These are phyloP conservation scores for Catharus minimus DNA, from an alignment of 2,113 vertebrate genomes.

Conservation along the genomic window DNA sequence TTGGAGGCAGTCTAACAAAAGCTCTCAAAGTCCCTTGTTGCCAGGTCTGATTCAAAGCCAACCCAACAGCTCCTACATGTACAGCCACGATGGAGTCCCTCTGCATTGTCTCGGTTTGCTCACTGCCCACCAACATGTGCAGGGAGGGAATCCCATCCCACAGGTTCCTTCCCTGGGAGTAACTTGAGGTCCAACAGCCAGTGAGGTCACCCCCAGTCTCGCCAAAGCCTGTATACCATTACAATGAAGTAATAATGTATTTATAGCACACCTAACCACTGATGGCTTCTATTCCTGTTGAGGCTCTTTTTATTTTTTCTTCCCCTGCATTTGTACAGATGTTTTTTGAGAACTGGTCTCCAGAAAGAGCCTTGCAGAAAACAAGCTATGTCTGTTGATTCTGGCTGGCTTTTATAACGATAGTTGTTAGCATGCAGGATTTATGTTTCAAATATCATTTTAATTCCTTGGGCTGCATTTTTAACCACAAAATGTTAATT, in stretches of 20 bases:
- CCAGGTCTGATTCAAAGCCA: neutral
- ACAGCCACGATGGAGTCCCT: neutral
- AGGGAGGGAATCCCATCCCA: slow-evolving; percentile 29
- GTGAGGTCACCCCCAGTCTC: slow-evolving; percentile 76
- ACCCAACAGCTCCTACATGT: neutral
- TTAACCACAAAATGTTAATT: slow-evolving; percentile 79
- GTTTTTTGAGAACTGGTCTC: slow-evolving; percentile 73
- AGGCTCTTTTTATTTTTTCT: neutral
- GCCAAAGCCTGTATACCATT: slow-evolving; percentile 75
- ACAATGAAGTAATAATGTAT: slow-evolving; percentile 83
- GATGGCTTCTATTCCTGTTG: slow-evolving; percentile 74
- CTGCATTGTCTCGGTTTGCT: neutral
- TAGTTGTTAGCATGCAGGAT: slow-evolving; percentile 78
- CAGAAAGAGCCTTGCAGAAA: slow-evolving; percentile 75
- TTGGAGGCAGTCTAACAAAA: neutral
- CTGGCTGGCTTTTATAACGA: slow-evolving; percentile 73
- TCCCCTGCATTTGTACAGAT: slow-evolving; percentile 69
- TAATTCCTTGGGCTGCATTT: slow-evolving; percentile 76
- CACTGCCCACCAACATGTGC: neutral
- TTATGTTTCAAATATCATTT: slow-evolving; percentile 84
- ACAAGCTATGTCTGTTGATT: slow-evolving; percentile 79
- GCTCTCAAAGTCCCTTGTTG: neutral
- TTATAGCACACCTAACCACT: slow-evolving; percentile 79
- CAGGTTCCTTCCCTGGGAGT: slow-evolving; percentile 19
- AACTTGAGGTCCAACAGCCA: slow-evolving; percentile 65